Percentiles rank a stretch among this genome's conserved stretches.
Conservation (phyloP, 1,140 invertebrate species). For the Acyrthosiphon pisum region DNA sequence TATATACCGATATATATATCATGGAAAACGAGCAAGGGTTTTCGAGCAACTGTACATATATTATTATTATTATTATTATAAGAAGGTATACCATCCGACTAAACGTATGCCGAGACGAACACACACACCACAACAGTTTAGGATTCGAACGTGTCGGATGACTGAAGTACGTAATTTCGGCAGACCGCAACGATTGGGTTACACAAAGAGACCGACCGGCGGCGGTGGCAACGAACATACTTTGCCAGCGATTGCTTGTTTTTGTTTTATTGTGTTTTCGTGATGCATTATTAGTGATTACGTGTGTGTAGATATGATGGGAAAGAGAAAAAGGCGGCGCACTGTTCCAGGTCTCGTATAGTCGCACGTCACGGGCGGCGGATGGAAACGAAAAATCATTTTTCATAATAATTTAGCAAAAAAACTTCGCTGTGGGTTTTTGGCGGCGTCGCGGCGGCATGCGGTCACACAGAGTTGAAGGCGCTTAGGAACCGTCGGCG, state of each 20-base stretch:
- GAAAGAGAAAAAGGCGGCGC: constrained; percentile 29
- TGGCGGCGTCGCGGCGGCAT: not conserved
- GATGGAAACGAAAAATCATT: constrained; percentile 40
- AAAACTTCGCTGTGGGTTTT: constrained; percentile 36
- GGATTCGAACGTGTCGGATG: constrained; percentile 34
- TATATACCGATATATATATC: not conserved
- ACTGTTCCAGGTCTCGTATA: not conserved
- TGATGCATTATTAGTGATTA: not conserved
- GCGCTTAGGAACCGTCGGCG: not conserved
- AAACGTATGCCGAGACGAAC: constrained; percentile 1
- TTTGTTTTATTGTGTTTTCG: constrained; percentile 28
- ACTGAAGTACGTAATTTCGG: constrained; percentile 47
- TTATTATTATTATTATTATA: constrained; percentile 5
- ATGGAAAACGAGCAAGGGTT: constrained; percentile 10
- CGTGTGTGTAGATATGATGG: not conserved
- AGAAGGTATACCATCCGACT: not conserved
- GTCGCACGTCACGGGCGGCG: constrained; percentile 15
- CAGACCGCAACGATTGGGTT: constrained; percentile 55
- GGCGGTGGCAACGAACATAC: not conserved
- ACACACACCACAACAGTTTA: constrained; percentile 23
- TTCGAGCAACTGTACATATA: constrained; percentile 2
- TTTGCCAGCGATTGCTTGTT: constrained; percentile 16
- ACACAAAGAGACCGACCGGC: constrained; percentile 50
- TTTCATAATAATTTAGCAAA: constrained; percentile 42
- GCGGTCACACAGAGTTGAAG: constrained; percentile 20